phyloP scores from a whole-genome alignment of 2,113 vertebrate genomes.

The crab-eating macaque (Macaca fascicularis) region T2T-MFA8v1.1 NC_088390.1:87347001-87347500 shows the following conservation, averaged over 20 bases:
- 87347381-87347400: accelerated
- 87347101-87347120: neutral
- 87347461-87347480: too few species aligned
- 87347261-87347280: neutral
- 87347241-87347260: neutral
- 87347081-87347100: neutral
- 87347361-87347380: accelerated
- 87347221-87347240: neutral
- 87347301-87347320: neutral
- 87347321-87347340: too few species aligned
- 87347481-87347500: accelerated
- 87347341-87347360: accelerated
- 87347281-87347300: neutral
- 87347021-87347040: neutral
- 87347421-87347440: accelerated
- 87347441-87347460: accelerated
- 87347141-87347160: accelerated
- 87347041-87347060: neutral
- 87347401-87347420: accelerated
- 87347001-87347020: neutral
- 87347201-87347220: neutral
- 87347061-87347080: neutral
- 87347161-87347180: accelerated
- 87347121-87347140: accelerated
- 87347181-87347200: neutral